Conservation (phyloP, 2,113 vertebrate species). For the Malurus cyaneus region DNA sequence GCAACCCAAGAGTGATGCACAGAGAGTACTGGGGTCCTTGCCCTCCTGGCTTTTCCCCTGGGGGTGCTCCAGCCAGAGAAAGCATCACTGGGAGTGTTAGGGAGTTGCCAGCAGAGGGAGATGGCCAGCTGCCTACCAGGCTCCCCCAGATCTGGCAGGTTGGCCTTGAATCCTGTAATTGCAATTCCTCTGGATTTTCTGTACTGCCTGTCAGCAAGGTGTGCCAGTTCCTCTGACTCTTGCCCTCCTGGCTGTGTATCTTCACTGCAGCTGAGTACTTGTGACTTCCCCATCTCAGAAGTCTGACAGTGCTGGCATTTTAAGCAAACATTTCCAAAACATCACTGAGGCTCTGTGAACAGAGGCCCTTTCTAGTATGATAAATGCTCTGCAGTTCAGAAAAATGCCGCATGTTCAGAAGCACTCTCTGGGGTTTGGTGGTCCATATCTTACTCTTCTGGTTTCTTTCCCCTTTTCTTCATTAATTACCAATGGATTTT, state of each 20-base stretch:
- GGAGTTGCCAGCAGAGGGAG: constrained; percentile 38
- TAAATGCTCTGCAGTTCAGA: background rate
- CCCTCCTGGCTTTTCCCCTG: background rate
- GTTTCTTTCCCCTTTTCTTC: background rate
- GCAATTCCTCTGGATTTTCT: background rate
- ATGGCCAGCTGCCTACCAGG: background rate
- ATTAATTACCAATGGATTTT: background rate
- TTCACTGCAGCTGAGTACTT: background rate
- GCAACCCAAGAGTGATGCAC: rapidly evolving
- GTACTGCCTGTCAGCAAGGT: background rate
- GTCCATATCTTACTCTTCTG: background rate
- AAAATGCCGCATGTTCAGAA: background rate
- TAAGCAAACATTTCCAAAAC: background rate
- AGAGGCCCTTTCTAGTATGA: background rate
- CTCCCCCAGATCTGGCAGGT: background rate
- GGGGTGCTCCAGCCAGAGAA: background rate
- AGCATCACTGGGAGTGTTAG: background rate
- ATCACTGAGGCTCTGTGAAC: background rate
- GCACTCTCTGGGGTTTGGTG: background rate
- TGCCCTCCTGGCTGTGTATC: background rate
- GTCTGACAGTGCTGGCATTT: background rate
- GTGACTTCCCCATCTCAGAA: background rate
- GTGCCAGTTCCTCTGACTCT: background rate
- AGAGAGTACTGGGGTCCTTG: background rate
- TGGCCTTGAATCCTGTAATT: background rate